Evolutionary conservation across 2,888 invertebrate genomes (phyloP), one percentile per base, ranked within the genome.

Genomic region (Drosophila meridiana): DNA sequence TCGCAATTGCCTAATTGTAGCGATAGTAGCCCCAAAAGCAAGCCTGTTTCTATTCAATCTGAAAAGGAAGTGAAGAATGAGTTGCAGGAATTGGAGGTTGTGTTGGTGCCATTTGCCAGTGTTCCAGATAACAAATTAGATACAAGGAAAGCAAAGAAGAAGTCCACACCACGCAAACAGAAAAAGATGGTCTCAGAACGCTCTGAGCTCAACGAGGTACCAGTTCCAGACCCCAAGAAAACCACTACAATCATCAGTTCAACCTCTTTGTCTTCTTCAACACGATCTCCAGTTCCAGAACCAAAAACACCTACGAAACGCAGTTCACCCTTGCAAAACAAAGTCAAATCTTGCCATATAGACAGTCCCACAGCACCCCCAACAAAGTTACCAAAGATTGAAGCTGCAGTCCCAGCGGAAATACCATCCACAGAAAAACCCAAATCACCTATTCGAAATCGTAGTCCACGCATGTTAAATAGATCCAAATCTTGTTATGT

Each of bases 401-500:
- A 42, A 2, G 14, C 11, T 0, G 13, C 20, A 52, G 34, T n/a
- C 4, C n/a, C 14, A 34, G 32, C 8, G n/a, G 11, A 32, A 13
- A 9, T 20, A 1, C 20, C 30, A 32, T 11, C 45, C 11, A n/a
- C 32, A 32, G 30, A 34, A 5, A 38, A 42, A 9, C 7, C 14
- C 0, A 30, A 36, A 26, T n/a, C 26, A 32, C 20, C 32, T 7
- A 2, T 2, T 20, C 20, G 9, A 20, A 26, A 20, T 14, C 11
- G 26, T 4, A 43, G 32, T 9, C 6, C 53, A 11, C 53, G 53
- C 2, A 28, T 55, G 28, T 32, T 38, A 28, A 64, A 14, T 28
- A 50, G 47, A 45, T 30, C 57, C 2, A 69, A 69, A 57, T 69
- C 57, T 32, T 68, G 28, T 43, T 57, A 38, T 50, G 14, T 40